Conservation (phyloP, 1,140 invertebrate species). For the Drosophila prosaltans region DNA sequence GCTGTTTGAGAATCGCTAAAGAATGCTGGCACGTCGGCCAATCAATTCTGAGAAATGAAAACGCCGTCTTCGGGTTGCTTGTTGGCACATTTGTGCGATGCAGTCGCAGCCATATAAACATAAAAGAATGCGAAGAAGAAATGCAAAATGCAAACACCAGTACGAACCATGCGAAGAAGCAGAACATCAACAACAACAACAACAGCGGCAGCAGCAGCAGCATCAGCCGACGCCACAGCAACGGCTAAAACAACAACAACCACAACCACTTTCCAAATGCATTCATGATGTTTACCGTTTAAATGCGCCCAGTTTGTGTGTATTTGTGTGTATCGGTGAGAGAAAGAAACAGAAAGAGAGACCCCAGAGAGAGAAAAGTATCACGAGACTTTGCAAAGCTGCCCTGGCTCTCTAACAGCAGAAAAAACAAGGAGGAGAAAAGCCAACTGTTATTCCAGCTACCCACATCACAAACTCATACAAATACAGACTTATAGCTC, state of each 20-base stretch:
- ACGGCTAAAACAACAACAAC: slow-evolving; percentile 66
- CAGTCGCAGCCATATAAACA: slow-evolving; percentile 62
- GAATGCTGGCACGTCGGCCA: slow-evolving; percentile 71
- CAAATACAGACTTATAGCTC: background rate
- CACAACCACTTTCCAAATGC: slow-evolving; percentile 76
- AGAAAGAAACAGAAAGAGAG: slow-evolving; percentile 11
- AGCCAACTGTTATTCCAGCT: slow-evolving; percentile 45
- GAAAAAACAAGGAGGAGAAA: slow-evolving; percentile 54
- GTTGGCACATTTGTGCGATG: slow-evolving; percentile 71
- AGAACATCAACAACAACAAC: slow-evolving; percentile 33
- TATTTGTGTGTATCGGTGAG: slow-evolving; percentile 22
- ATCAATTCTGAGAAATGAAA: slow-evolving; percentile 81
- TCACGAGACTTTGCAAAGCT: slow-evolving; percentile 4
- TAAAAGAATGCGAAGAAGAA: slow-evolving; percentile 81
- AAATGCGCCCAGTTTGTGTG: slow-evolving; percentile 71
- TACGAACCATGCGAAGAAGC: slow-evolving; percentile 22
- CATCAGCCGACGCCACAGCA: slow-evolving; percentile 62
- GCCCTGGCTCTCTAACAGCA: slow-evolving; percentile 45
- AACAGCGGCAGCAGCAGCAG: slow-evolving; percentile 62
- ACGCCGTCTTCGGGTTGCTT: slow-evolving; percentile 69
- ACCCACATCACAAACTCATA: slow-evolving; percentile 27
- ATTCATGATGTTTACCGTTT: slow-evolving; percentile 80
- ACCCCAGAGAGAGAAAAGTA: slow-evolving; percentile 14
- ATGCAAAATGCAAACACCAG: slow-evolving; percentile 80
- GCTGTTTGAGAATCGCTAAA: slow-evolving; percentile 41